Conservation (phyloP, 2,113 vertebrate species). For the Chaetorhynchus papuensis region DNA sequence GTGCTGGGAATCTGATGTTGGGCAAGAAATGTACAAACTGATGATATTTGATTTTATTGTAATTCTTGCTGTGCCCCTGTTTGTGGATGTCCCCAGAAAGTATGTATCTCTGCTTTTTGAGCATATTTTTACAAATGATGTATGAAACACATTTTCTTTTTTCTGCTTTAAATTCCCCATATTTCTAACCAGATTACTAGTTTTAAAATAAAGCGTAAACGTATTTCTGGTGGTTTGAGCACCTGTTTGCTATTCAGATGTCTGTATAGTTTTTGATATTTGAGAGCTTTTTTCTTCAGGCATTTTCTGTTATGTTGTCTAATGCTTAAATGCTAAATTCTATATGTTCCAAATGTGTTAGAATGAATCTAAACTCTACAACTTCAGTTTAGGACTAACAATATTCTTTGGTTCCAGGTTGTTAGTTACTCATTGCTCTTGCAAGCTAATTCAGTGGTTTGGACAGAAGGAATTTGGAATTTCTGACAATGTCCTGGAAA, state of each 20-base stretch:
- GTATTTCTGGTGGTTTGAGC: not conserved
- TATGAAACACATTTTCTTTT: not conserved
- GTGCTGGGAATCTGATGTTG: slow-evolving; percentile 96
- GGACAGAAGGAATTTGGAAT: slow-evolving; percentile 89
- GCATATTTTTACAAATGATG: not conserved
- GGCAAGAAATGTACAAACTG: slow-evolving; percentile 98
- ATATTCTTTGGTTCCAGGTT: slow-evolving; percentile 68
- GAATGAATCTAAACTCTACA: not conserved
- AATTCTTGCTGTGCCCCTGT: slow-evolving; percentile 80
- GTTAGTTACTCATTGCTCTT: slow-evolving; percentile 80
- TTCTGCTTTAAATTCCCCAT: not conserved
- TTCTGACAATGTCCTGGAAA: slow-evolving; percentile 90
- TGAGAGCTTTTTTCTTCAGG: not conserved
- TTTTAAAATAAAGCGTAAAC: not conserved
- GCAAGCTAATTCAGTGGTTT: slow-evolving; percentile 76
- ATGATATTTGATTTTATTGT: slow-evolving; percentile 95
- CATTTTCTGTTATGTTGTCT: not conserved
- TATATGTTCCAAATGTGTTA: not conserved
- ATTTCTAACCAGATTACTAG: not conserved
- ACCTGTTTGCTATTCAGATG: not conserved
- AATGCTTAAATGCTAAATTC: not conserved
- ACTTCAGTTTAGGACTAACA: not conserved
- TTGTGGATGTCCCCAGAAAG: slow-evolving; percentile 92
- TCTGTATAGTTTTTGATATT: not conserved
- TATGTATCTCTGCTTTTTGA: slow-evolving; percentile 64